Evolutionary conservation across 2,113 vertebrate genomes (phyloP).

Genomic region (Heptranchias perlo): DNA sequence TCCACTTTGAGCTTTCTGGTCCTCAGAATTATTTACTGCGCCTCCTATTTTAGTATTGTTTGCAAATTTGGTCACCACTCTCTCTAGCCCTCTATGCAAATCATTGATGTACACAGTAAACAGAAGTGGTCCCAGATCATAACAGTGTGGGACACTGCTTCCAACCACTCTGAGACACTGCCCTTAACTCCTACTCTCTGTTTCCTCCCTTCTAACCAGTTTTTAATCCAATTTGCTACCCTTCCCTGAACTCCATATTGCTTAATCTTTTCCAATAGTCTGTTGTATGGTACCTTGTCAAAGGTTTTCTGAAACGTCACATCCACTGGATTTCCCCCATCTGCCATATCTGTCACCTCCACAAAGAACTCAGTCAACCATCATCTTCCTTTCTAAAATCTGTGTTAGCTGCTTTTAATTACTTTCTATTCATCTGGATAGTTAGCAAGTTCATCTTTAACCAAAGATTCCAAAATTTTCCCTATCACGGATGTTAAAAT

Average conservation of each 20-base stretch:
- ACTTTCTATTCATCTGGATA: not conserved
- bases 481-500: not conserved
- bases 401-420: not conserved
- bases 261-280: not conserved
- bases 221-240: not conserved
- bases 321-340: not conserved
- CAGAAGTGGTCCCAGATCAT: not conserved
- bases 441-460: not conserved
- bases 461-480: not conserved
- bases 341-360: not conserved
- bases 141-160: not conserved
- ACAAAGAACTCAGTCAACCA: not conserved
- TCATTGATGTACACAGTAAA: not conserved
- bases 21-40: not conserved
- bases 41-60: not conserved
- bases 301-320: not conserved
- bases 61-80: not conserved
- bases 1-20: not conserved
- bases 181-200: not conserved
- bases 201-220: not conserved
- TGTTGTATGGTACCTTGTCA: too few relatives aligned
- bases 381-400: too few relatives aligned
- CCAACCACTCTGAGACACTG: not conserved
- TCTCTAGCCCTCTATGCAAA: not conserved
- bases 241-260: not conserved